Conservation (phyloP, 2,888 invertebrate species). For the Ferrisia virgata region DNA sequence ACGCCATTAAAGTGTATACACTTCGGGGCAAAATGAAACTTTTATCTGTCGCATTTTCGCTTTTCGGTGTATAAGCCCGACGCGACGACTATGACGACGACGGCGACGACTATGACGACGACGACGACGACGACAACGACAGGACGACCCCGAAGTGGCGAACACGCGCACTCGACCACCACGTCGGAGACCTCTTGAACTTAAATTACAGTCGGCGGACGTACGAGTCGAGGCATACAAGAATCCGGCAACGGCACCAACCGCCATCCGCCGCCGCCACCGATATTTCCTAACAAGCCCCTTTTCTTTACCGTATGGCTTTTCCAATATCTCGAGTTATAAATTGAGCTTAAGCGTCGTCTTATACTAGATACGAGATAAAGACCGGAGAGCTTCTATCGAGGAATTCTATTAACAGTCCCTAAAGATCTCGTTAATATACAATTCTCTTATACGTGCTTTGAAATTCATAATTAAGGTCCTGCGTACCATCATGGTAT, state of each 20-base stretch:
- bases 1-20: conserved; percentile 21
- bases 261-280: neutral
- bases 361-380: conserved; percentile 17
- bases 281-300: conserved; percentile 15
- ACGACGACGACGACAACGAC: neutral
- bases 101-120: neutral
- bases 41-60: conserved; percentile 18
- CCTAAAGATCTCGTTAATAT: conserved; percentile 33
- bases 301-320: conserved; percentile 16
- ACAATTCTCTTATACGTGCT: conserved; percentile 29
- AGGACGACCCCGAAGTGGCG: neutral
- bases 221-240: too few species aligned
- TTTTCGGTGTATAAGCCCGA: too few species aligned
- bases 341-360: conserved; percentile 33
- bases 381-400: conserved; percentile 19
- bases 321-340: conserved; percentile 28
- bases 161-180: neutral
- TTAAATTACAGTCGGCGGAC: neutral
- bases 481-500: too few species aligned
- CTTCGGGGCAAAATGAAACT: conserved; percentile 23
- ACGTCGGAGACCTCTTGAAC: neutral
- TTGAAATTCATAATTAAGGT: conserved; percentile 39
- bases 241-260: too few species aligned
- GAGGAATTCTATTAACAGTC: conserved; percentile 32
- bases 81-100: neutral